Percentiles rank a stretch among this genome's conserved stretches.
Conservation (phyloP, 2,797 vertebrate genomes). For the Etheostoma nigrum region DNA sequence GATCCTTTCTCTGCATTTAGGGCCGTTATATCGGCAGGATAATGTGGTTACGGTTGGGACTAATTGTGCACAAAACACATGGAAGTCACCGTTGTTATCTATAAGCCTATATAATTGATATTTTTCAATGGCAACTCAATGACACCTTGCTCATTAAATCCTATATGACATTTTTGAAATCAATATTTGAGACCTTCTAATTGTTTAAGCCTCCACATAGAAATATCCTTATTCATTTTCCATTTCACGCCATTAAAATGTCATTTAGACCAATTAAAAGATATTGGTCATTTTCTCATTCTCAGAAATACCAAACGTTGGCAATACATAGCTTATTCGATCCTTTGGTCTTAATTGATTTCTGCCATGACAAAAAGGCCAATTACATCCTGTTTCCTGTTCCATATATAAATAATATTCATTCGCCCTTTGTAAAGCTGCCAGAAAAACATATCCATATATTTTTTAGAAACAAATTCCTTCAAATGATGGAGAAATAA, state of each 20-base stretch:
- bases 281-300: conserved; percentile 9
- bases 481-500: neutral
- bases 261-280: conserved; percentile 35
- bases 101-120: neutral
- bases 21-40: neutral
- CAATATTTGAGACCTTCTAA: conserved; percentile 16
- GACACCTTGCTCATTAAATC: conserved; percentile 17
- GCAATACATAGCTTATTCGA: conserved; percentile 1
- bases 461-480: neutral
- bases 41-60: neutral
- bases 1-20: neutral
- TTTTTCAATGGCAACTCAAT: conserved; percentile 3
- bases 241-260: conserved; percentile 30
- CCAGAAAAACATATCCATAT: neutral
- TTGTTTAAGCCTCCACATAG: neutral
- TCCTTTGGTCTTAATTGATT: conserved; percentile 15
- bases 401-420: neutral
- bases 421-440: neutral
- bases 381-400: neutral
- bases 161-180: conserved; percentile 20
- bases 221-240: conserved; percentile 20
- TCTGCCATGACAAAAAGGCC: neutral
- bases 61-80: conserved; percentile 30
- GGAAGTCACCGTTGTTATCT: conserved; percentile 2
- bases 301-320: conserved; percentile 5